phyloP scores from a whole-genome alignment of 2,113 vertebrate species.

The Petrocephalus microphthalmus region DNA sequence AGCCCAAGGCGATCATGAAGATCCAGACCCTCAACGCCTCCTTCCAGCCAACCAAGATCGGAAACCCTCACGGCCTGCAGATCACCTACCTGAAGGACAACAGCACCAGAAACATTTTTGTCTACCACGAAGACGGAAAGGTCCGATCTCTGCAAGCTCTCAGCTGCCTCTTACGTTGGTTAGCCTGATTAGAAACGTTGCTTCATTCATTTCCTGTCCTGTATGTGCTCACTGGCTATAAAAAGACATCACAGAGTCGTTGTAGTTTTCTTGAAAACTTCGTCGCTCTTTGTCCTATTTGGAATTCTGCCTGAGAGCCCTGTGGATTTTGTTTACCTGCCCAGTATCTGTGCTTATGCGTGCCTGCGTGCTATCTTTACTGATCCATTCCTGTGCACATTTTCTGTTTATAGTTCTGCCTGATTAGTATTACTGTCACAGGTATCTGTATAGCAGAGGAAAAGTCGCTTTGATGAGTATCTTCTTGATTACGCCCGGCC shows the following conservation, averaged over 20 bases:
- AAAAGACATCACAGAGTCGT: neutral
- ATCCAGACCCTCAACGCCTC: slow-evolving; percentile 82
- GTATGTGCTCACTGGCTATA: neutral
- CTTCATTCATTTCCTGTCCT: neutral
- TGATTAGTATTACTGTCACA: neutral
- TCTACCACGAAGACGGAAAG: slow-evolving; percentile 94
- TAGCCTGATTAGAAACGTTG: neutral
- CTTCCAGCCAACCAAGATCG: slow-evolving; percentile 87
- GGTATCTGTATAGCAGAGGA: neutral
- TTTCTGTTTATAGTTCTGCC: too few species aligned
- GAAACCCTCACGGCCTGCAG: slow-evolving; percentile 82
- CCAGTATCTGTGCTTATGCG: neutral
- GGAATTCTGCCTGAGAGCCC: neutral
- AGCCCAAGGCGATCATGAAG: slow-evolving; percentile 91
- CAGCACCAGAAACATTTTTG: slow-evolving; percentile 92
- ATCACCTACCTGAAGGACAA: slow-evolving; percentile 94
- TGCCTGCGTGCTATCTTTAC: neutral
- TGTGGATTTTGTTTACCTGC: neutral
- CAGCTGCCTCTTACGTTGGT: neutral
- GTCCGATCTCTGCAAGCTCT: slow-evolving; percentile 45
- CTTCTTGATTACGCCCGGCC: slow-evolving; percentile 17
- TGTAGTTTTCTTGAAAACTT: neutral
- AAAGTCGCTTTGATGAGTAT: neutral
- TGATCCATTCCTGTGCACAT: neutral
- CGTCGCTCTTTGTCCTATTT: neutral